These are phyloP conservation scores for Procambarus virginalis DNA, from an alignment of 1,140 invertebrate genomes.

Conservation along the genomic window DNA sequence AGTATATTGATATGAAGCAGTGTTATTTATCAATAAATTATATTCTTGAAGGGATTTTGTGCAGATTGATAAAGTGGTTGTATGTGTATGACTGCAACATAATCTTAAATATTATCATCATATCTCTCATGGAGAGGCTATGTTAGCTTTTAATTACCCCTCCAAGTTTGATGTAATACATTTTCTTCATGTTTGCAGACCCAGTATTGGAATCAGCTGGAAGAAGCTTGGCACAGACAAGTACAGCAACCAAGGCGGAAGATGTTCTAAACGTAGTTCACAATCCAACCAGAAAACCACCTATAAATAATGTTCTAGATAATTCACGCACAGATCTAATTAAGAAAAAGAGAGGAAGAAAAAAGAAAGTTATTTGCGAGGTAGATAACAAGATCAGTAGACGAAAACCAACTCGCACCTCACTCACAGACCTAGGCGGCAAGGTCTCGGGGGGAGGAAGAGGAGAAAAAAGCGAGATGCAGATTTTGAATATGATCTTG, in stretches of 20 bases:
- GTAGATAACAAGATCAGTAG: background rate
- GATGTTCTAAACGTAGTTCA: too few relatives aligned
- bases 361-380: constrained; percentile 33
- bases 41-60: too few relatives aligned
- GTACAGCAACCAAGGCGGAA: background rate
- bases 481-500: constrained; percentile 52
- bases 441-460: constrained; percentile 22
- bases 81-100: too few relatives aligned
- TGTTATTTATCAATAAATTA: too few relatives aligned
- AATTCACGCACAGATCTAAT: background rate
- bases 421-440: background rate
- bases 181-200: background rate
- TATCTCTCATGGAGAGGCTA: too few relatives aligned
- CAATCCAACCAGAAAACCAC: too few relatives aligned
- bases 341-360: constrained; percentile 41
- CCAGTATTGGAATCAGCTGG: background rate
- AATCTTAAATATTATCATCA: too few relatives aligned
- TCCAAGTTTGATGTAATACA: too few relatives aligned
- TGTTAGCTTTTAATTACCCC: too few relatives aligned
- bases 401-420: background rate
- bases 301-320: background rate
- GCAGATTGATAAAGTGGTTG: too few relatives aligned
- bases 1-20: too few relatives aligned
- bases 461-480: constrained; percentile 47
- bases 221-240: background rate